phyloP scores from a whole-genome alignment of 1,140 invertebrate genomes.

The Heliconius nattereri region DNA sequence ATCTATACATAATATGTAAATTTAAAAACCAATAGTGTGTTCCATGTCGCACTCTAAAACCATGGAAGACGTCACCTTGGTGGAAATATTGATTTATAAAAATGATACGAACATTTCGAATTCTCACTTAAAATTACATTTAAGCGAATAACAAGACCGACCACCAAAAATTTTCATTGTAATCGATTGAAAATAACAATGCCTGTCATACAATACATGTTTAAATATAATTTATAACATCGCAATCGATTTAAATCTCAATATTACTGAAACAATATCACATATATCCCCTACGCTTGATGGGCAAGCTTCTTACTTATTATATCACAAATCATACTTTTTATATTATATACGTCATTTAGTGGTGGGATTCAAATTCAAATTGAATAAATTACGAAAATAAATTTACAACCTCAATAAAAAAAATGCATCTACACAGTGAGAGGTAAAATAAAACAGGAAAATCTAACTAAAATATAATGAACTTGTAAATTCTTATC shows the following conservation, averaged over 20 bases:
- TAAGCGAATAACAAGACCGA: neutral
- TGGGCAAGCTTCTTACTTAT: slow-evolving; percentile 1
- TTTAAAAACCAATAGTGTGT: slow-evolving; percentile 34
- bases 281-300: neutral
- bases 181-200: neutral
- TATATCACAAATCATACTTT: slow-evolving; percentile 7
- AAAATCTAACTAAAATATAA: neutral
- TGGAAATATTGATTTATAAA: slow-evolving; percentile 38
- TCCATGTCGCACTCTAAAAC: slow-evolving; percentile 39
- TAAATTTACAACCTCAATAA: neutral
- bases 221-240: neutral
- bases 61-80: slow-evolving; percentile 60
- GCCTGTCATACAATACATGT: neutral
- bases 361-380: neutral
- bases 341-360: neutral
- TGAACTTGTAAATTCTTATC: neutral
- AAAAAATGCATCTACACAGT: neutral
- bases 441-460: neutral
- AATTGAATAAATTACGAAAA: neutral
- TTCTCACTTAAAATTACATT: neutral
- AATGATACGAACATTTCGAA: slow-evolving; percentile 30
- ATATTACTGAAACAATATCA: slow-evolving; percentile 21
- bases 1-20: slow-evolving; percentile 31
- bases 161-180: neutral
- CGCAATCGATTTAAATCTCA: neutral